phyloP scores from a whole-genome alignment of 1,140 invertebrate species.

The Polyergus mexicanus region DNA sequence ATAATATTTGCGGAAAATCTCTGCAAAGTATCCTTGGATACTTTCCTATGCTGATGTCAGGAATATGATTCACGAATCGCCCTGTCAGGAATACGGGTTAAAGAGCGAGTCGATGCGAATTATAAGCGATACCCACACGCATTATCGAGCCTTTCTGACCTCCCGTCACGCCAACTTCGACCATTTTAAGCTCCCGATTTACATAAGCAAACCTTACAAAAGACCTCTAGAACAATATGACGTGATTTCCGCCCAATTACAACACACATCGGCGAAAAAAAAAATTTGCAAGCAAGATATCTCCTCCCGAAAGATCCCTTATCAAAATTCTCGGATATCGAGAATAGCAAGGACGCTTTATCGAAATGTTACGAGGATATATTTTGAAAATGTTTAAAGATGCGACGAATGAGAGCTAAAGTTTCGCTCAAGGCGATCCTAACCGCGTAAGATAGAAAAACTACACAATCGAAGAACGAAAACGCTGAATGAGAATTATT shows the following conservation, averaged over 20 bases:
- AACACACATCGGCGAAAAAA: not conserved
- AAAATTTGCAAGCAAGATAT: not conserved
- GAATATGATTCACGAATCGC: conserved; percentile 39
- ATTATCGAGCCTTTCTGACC: not conserved
- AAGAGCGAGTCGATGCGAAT: conserved; percentile 31
- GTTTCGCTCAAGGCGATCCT: conserved; percentile 10
- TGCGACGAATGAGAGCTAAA: conserved; percentile 18
- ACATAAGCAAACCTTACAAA: conserved; percentile 63
- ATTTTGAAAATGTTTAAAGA: not conserved
- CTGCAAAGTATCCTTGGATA: not conserved
- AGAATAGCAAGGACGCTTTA: not conserved
- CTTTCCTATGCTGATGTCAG: not conserved
- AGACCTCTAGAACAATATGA: conserved; percentile 18
- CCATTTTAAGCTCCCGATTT: conserved; percentile 49
- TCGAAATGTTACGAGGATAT: not conserved
- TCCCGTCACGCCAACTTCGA: conserved; percentile 34
- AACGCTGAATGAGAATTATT: conserved; percentile 71
- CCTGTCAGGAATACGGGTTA: conserved; percentile 36
- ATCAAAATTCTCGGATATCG: not conserved
- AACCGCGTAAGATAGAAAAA: conserved; percentile 64
- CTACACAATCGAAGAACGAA: conserved; percentile 44
- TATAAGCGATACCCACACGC: not conserved
- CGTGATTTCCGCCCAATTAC: conserved; percentile 5
- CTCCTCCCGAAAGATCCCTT: not conserved
- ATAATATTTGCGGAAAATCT: conserved; percentile 13